Percentiles rank a stretch among this genome's conserved stretches.
These are phyloP conservation scores for Fragum sueziense DNA, from an alignment of 2,888 invertebrate genomes.

Conservation along the genomic window DNA sequence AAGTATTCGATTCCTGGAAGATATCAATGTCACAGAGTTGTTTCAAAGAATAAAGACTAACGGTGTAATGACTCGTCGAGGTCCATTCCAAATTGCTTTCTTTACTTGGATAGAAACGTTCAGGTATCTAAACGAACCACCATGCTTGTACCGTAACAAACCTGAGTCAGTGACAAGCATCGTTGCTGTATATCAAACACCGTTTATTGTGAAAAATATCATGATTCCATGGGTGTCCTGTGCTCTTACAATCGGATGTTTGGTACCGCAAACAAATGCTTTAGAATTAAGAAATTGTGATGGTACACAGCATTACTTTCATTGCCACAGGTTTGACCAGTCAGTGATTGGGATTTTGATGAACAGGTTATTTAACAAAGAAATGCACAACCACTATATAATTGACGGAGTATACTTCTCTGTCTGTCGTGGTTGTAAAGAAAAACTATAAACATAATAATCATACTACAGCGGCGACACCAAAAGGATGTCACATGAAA, in stretches of 20 bases:
- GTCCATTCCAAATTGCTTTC: background rate
- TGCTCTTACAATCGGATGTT: background rate
- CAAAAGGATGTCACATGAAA: no score
- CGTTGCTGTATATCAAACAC: background rate
- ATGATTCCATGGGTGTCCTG: constrained; percentile 11
- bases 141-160: background rate
- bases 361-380: background rate
- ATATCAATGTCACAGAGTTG: background rate
- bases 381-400: background rate
- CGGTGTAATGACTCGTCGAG: background rate
- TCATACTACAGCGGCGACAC: no score
- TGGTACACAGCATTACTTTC: no score
- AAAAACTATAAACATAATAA: no score
- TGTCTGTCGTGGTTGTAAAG: background rate
- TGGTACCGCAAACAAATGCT: background rate
- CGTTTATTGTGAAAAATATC: background rate
- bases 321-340: constrained; percentile 11
- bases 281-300: background rate
- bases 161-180: background rate
- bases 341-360: constrained; percentile 5
- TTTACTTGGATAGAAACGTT: background rate
- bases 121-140: background rate
- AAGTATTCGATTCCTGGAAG: background rate
- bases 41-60: background rate
- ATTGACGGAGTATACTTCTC: background rate